Percentiles rank a stretch among this genome's conserved stretches.
Conservation (phyloP, 2,888 invertebrate genomes). For the Drosophila kanekoi region DNA sequence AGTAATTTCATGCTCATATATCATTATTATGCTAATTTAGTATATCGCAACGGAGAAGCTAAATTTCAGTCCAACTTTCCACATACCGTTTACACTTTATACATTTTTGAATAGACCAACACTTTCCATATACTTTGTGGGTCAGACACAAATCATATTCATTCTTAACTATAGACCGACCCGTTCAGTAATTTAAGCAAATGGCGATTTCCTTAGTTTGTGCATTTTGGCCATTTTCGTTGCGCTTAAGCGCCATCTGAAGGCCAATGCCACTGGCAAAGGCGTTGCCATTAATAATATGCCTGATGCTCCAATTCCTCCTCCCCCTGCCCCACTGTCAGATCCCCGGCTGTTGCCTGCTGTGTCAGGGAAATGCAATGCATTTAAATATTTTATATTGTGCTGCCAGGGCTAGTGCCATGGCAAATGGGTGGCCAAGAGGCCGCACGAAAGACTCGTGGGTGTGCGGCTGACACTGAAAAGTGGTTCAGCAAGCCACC, state of each 20-base stretch:
- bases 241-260: slow-evolving; percentile 44
- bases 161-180: not conserved
- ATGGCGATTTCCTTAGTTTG: slow-evolving; percentile 22
- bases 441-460: slow-evolving; percentile 41
- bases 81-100: not conserved
- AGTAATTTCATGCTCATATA: not conserved
- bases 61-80: not conserved
- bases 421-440: slow-evolving; percentile 37
- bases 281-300: slow-evolving; percentile 52
- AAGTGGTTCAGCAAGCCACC: slow-evolving; percentile 55
- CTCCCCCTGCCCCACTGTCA: not conserved
- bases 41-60: not conserved
- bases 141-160: slow-evolving; percentile 9
- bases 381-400: slow-evolving; percentile 62
- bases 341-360: slow-evolving; percentile 7
- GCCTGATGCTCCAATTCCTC: slow-evolving; percentile 6
- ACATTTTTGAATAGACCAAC: not conserved
- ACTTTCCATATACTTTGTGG: slow-evolving; percentile 2
- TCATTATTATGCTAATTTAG: not conserved
- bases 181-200: slow-evolving; percentile 16
- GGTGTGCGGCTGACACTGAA: slow-evolving; percentile 68
- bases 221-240: slow-evolving; percentile 37
- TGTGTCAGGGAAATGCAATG: slow-evolving; percentile 48
- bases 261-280: slow-evolving; percentile 63
- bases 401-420: slow-evolving; percentile 33